Conservation (phyloP, 2,888 invertebrate species). For the Thecocarcelia acutangulata region DNA sequence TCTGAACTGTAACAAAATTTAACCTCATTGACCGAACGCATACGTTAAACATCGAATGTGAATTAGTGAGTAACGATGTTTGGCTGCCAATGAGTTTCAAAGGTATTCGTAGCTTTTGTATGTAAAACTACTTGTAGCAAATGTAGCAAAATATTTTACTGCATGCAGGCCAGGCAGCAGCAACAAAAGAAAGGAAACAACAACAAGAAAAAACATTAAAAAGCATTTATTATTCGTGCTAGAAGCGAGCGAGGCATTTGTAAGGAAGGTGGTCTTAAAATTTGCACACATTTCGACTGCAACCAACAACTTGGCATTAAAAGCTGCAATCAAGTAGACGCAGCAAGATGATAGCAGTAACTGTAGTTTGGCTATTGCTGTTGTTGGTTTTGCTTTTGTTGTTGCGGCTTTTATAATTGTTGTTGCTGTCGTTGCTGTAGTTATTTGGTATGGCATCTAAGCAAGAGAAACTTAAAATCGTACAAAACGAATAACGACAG, state of each 20-base stretch:
- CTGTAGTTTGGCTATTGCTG: slow-evolving; percentile 27
- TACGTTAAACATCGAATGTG: slow-evolving; percentile 82
- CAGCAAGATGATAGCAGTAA: slow-evolving; percentile 53
- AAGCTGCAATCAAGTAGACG: slow-evolving; percentile 42
- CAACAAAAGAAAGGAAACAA: background rate
- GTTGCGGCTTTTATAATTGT: background rate
- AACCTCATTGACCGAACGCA: slow-evolving; percentile 82
- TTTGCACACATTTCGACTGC: slow-evolving; percentile 37
- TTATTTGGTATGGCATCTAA: slow-evolving; percentile 47
- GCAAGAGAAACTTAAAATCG: slow-evolving; percentile 43
- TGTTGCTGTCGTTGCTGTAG: background rate
- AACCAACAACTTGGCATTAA: slow-evolving; percentile 33
- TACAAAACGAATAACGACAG: slow-evolving; percentile 60
- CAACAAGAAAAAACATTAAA: background rate
- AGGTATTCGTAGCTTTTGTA: slow-evolving; percentile 19
- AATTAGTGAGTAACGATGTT: slow-evolving; percentile 78
- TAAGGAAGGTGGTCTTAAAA: slow-evolving; percentile 64
- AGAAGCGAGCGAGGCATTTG: slow-evolving; percentile 3
- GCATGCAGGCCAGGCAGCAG: slow-evolving; percentile 34
- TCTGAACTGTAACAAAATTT: slow-evolving; percentile 74
- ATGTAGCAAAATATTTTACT: slow-evolving; percentile 29
- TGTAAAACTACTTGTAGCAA: slow-evolving; percentile 22
- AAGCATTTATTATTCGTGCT: slow-evolving; percentile 24
- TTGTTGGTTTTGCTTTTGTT: background rate
- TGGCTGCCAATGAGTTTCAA: slow-evolving; percentile 58